Percentiles rank a stretch among this genome's conserved stretches.
Evolutionary conservation across 2,888 invertebrate genomes (phyloP).

Genomic region (Aproaerema taeniolella): DNA sequence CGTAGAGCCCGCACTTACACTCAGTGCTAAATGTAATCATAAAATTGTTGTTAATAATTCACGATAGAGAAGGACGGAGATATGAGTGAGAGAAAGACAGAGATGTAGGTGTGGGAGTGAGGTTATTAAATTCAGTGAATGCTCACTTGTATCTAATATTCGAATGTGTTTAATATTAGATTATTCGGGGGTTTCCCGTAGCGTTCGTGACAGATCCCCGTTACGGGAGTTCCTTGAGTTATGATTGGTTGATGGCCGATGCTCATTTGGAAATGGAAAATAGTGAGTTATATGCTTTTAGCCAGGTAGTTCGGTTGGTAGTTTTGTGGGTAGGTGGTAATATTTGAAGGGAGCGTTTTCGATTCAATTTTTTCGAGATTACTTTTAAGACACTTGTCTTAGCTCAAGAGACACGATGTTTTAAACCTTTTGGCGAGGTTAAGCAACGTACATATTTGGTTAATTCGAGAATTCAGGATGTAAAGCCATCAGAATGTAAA

Average conservation of each 20-base stretch:
- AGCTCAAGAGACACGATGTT: too few species aligned
- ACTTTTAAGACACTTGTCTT: too few species aligned
- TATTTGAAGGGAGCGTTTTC: neutral
- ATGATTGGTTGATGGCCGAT: slow-evolving; percentile 61
- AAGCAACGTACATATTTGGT: too few species aligned
- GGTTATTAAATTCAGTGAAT: slow-evolving; percentile 77
- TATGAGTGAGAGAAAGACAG: slow-evolving; percentile 31
- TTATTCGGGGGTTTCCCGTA: slow-evolving; percentile 57
- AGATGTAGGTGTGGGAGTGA: slow-evolving; percentile 46
- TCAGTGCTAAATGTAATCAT: slow-evolving; percentile 73
- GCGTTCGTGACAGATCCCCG: slow-evolving; percentile 65
- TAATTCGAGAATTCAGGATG: too few species aligned
- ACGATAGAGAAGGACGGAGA: slow-evolving; percentile 39
- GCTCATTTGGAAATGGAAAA: slow-evolving; percentile 60
- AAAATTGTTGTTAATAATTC: slow-evolving; percentile 77
- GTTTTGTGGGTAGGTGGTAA: neutral
- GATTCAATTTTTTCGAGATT: too few species aligned
- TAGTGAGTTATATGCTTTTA: too few species aligned
- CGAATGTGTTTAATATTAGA: slow-evolving; percentile 77
- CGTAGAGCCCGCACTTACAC: slow-evolving; percentile 64
- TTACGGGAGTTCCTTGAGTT: slow-evolving; percentile 50
- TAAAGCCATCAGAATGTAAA: too few species aligned
- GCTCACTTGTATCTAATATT: slow-evolving; percentile 77
- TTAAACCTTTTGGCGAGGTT: too few species aligned
- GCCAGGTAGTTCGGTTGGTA: too few species aligned